phyloP scores from a whole-genome alignment of 2,888 invertebrate genomes.

The Sepiola atlantica region DNA sequence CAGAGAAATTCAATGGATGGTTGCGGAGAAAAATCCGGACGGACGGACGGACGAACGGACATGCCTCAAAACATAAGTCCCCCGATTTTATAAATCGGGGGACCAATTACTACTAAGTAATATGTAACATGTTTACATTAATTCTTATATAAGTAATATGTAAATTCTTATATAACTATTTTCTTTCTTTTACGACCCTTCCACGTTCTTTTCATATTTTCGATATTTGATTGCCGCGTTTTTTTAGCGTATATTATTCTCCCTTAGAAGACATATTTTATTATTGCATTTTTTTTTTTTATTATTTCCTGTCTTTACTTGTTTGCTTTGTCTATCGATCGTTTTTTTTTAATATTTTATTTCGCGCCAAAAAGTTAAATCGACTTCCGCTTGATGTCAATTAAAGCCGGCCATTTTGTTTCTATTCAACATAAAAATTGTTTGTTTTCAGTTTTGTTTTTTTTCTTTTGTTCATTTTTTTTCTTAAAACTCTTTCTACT shows the following conservation, averaged over 20 bases:
- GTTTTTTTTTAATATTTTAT: too few species aligned
- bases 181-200: not conserved
- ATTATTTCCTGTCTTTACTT: not conserved
- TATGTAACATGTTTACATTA: not conserved
- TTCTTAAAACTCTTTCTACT: not conserved
- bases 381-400: not conserved
- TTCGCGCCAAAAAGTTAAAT: constrained; percentile 8
- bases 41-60: too few species aligned
- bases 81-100: too few species aligned
- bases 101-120: not conserved
- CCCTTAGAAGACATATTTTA: not conserved
- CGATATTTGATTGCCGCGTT: not conserved
- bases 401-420: not conserved
- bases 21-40: too few species aligned
- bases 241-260: not conserved
- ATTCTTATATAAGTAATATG: not conserved
- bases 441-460: not conserved
- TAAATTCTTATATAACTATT: not conserved
- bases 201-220: too few species aligned
- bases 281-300: too few species aligned
- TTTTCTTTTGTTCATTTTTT: too few species aligned
- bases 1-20: too few species aligned
- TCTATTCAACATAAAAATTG: not conserved
- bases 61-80: too few species aligned
- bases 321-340: not conserved